These are phyloP conservation scores for Mimumesa dahlbomi DNA, from an alignment of 2,888 invertebrate genomes.

Conservation along the genomic window DNA sequence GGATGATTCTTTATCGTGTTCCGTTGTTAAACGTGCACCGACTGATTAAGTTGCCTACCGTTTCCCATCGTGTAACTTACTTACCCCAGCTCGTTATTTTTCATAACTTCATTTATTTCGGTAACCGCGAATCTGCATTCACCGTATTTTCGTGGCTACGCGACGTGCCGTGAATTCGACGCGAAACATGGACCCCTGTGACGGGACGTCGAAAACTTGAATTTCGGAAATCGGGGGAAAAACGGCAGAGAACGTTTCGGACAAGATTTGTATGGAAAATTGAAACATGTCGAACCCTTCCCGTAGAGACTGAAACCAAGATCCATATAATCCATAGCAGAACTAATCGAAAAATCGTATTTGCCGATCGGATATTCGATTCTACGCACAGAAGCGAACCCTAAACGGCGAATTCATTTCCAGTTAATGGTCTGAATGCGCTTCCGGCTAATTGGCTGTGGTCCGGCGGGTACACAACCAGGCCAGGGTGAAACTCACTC, in stretches of 20 bases:
- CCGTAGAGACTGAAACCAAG: no score
- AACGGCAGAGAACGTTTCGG: no score
- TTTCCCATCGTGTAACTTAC: slow-evolving; percentile 40
- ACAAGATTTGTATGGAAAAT: no score
- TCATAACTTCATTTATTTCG: slow-evolving; percentile 50
- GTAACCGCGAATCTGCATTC: slow-evolving; percentile 60
- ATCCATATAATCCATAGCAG: no score
- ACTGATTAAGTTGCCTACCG: slow-evolving; percentile 51
- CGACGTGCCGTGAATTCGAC: slow-evolving; percentile 27
- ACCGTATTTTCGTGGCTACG: slow-evolving; percentile 23
- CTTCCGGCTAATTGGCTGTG: slow-evolving; percentile 58
- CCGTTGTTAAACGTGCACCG: slow-evolving; percentile 21
- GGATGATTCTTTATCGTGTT: slow-evolving; percentile 9
- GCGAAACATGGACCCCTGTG: no score
- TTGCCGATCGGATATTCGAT: slow-evolving; percentile 59
- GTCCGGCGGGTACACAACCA: slow-evolving; percentile 44
- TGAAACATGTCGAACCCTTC: no score
- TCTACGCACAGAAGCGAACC: slow-evolving; percentile 28
- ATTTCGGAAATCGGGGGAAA: no score
- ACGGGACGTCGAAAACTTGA: no score
- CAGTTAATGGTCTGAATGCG: slow-evolving; percentile 64
- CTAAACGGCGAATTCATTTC: slow-evolving; percentile 68
- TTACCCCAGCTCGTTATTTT: slow-evolving; percentile 52
- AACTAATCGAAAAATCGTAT: slow-evolving; percentile 1
- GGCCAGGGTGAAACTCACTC: slow-evolving; percentile 15